Evolutionary conservation across 2,888 invertebrate genomes (phyloP).

Genomic region (Drosophila ustulata): DNA sequence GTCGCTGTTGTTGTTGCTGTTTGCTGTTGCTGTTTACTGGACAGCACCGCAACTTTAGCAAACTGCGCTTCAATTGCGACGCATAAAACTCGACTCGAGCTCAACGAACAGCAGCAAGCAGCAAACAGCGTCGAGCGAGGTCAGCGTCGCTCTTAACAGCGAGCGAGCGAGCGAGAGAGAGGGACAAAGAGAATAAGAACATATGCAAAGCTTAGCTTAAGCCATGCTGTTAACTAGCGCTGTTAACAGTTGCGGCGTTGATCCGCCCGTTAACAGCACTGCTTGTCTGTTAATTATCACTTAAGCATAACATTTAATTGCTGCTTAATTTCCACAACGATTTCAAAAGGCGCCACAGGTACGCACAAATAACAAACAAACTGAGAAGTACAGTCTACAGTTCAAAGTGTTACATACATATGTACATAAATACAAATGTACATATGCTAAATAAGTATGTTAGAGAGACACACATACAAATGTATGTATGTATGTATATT

Average conservation of each 20-base stretch:
- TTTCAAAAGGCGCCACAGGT: conserved; percentile 28
- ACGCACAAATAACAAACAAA: conserved; percentile 25
- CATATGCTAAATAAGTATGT: conserved; percentile 5
- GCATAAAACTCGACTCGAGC: conserved; percentile 55
- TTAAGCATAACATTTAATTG: conserved; percentile 14
- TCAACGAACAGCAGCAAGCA: conserved; percentile 38
- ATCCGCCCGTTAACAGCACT: conserved; percentile 10
- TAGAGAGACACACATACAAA: conserved; percentile 15
- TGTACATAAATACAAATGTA: background rate
- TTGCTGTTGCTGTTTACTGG: conserved; percentile 38
- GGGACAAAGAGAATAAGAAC: conserved; percentile 6
- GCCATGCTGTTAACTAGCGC: conserved; percentile 19
- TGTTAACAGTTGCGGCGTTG: conserved; percentile 18
- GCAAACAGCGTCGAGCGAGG: conserved; percentile 44
- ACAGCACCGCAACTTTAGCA: conserved; percentile 35
- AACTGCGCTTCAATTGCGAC: conserved; percentile 70
- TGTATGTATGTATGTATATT: conserved; percentile 37
- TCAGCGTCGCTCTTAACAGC: conserved; percentile 32
- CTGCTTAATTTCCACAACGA: conserved; percentile 24
- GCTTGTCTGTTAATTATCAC: conserved; percentile 27
- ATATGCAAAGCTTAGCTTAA: conserved; percentile 40
- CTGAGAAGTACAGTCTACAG: conserved; percentile 47
- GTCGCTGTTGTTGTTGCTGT: conserved; percentile 18
- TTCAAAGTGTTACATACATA: conserved; percentile 21
- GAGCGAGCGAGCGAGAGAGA: background rate